Evolutionary conservation across 92 coral and sea anemone species (phyloP), one percentile per base, ranked within the genome.

Genomic region (Pocillopora grandis): DNA sequence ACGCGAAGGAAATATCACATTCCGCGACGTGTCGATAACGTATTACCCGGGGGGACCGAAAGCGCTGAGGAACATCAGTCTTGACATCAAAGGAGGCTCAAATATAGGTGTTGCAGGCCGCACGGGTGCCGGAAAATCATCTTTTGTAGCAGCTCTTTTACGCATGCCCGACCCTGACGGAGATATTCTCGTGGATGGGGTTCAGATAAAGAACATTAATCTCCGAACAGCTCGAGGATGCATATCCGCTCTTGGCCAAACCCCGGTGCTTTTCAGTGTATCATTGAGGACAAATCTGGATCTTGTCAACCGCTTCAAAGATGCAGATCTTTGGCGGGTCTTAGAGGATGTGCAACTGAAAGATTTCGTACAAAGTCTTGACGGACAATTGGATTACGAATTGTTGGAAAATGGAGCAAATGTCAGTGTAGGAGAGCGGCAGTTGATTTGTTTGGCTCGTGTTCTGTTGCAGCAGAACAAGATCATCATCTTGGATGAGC

Each of bases 361-460:
- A 66, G 70, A 66, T 23, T 66, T 66, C 33, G 70, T 66, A 10
- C 33, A 66, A 66, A 9, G 70, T 66, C 70, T 66, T 4, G 70
- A 66, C 14, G 70, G 70, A 66, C 31, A 66, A 20, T 33, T 66
- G 70, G 70, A 66, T 19, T 15, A 20, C 70, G 70, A 66, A 20
- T 20, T 66, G 37, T 20, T 66, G 70, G 70, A 66, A 66, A 27
- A 66, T 66, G 70, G 70, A 20, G 70, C 70, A 63, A 63, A 63
- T 12, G 20, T 63, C 20, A 63, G 67, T 23, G 67, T 63, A 1
- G 67, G 67, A 63, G 67, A 63, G 16, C 67, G 67, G 31, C 67
- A 63, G 67, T 63, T 63, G 23, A 63, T 63, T 63, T 63, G 67
- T 63, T 63, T 63, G 67, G 67, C 67, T 63, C 67, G 67, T 63